Conservation (phyloP, 1,140 invertebrate genomes). For the Kradibia gibbosae region DNA sequence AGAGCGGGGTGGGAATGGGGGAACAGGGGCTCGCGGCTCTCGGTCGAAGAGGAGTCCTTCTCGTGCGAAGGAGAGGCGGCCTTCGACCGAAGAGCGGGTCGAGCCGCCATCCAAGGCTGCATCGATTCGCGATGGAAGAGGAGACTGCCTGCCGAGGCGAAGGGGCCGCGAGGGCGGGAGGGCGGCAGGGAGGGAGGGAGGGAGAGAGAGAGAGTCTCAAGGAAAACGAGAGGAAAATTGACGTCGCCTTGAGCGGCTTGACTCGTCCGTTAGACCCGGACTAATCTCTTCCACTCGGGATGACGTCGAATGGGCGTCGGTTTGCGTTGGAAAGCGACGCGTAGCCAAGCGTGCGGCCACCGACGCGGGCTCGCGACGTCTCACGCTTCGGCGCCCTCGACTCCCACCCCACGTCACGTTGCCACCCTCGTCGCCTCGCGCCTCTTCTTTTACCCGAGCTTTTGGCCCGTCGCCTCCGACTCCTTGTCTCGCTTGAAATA, state of each 20-base stretch:
- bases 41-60: neutral
- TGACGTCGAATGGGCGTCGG: conserved; percentile 53
- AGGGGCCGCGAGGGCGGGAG: neutral
- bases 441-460: neutral
- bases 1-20: too few relatives aligned
- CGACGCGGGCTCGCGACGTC: neutral
- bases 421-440: conserved; percentile 3
- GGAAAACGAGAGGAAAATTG: neutral
- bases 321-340: conserved; percentile 50
- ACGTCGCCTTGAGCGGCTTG: neutral
- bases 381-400: neutral
- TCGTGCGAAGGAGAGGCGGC: neutral
- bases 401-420: neutral
- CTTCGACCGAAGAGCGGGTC: neutral
- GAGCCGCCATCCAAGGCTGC: too few relatives aligned
- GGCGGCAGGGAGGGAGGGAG: neutral
- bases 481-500: conserved; percentile 2
- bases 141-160: too few relatives aligned
- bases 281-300: conserved; percentile 63
- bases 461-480: conserved; percentile 3
- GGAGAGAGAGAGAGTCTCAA: neutral
- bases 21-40: too few relatives aligned
- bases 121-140: neutral
- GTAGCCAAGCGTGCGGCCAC: neutral
- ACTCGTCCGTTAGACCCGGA: conserved; percentile 37